These are phyloP conservation scores for Geodia barretti DNA, from an alignment of 37 sponge, comb jelly and placozoan genomes.

Conservation along the genomic window DNA sequence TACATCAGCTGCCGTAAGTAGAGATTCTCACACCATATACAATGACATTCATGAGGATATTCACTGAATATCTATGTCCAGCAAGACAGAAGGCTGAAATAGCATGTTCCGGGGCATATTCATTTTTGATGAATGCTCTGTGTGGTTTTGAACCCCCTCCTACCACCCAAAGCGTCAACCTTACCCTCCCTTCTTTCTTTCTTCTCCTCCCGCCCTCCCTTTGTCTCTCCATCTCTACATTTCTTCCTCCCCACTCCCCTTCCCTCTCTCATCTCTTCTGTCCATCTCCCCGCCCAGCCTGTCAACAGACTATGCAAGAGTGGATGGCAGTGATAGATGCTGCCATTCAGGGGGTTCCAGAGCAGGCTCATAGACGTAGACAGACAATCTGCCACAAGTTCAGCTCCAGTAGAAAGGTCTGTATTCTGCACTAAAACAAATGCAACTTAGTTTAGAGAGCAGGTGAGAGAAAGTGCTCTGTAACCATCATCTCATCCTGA, in stretches of 20 bases:
- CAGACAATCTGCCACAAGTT: constrained; percentile 31
- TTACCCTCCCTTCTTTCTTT: not conserved
- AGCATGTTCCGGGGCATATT: no score
- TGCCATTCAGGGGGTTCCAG: constrained; percentile 87
- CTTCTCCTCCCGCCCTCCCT: not conserved
- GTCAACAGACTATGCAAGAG: constrained; percentile 57
- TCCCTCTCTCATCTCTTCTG: not conserved
- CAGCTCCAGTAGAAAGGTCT: no score
- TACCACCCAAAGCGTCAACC: not conserved
- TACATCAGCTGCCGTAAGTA: constrained; percentile 88
- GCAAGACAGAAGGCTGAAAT: no score
- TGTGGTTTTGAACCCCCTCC: no score
- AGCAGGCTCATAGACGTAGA: constrained; percentile 61
- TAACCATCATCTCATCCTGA: no score
- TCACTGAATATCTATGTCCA: no score
- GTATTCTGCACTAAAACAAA: no score
- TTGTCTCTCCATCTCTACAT: not conserved
- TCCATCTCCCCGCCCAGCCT: constrained; percentile 28
- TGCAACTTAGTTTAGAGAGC: no score
- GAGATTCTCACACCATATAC: no score
- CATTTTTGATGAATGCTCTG: no score
- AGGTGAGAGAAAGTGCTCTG: not conserved
- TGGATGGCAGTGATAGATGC: constrained; percentile 95
- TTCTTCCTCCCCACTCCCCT: not conserved
- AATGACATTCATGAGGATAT: no score